phyloP scores from a whole-genome alignment of 2,888 invertebrate species.

The Erpobdella octoculata region DNA sequence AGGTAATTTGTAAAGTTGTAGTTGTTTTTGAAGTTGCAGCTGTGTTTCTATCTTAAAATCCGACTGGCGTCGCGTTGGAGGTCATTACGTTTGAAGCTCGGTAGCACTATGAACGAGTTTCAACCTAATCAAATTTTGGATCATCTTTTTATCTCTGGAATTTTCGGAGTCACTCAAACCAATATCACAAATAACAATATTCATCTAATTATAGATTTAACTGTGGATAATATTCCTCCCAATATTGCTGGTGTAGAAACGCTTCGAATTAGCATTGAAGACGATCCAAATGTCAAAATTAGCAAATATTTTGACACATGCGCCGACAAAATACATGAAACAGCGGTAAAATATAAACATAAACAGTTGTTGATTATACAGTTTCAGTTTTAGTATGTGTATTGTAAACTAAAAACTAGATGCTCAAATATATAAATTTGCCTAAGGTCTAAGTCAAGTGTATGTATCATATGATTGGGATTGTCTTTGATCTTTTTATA shows the following conservation, averaged over 20 bases:
- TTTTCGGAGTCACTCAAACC: neutral
- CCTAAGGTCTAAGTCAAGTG: no score
- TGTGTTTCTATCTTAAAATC: no score
- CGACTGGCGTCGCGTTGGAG: neutral
- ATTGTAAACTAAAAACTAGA: no score
- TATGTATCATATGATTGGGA: no score
- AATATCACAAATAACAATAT: constrained; percentile 18
- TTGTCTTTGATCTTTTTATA: no score
- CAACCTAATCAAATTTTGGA: neutral
- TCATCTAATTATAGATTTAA: constrained; percentile 2
- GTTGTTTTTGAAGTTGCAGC: no score
- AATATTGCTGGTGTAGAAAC: neutral
- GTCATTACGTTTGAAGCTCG: neutral
- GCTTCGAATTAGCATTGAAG: constrained; percentile 19
- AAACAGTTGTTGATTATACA: no score
- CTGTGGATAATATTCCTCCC: neutral
- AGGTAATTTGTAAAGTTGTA: no score
- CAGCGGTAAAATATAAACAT: neutral
- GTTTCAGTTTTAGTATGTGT: no score
- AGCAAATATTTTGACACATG: constrained; percentile 11
- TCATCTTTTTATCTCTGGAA: constrained; percentile 17
- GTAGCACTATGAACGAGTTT: constrained; percentile 16
- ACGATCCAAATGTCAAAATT: constrained; percentile 4
- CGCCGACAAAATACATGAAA: neutral
- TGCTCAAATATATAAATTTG: no score